Evolutionary conservation across 2,888 invertebrate species (phyloP), one percentile per base, ranked within the genome.

Genomic region (Pinctada fucata): DNA sequence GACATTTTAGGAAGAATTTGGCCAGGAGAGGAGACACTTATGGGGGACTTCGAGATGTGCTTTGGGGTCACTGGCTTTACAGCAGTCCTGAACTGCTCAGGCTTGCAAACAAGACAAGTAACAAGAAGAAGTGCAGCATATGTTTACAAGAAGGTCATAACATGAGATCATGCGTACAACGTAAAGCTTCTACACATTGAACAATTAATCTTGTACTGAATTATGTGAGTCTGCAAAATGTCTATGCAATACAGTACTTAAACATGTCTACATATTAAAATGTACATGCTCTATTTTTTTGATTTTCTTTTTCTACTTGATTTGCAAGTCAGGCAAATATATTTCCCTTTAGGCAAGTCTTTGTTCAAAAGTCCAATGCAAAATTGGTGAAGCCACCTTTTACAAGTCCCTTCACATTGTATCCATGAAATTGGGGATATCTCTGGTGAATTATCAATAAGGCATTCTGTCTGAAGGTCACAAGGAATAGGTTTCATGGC

Each of bases 311-410:
- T 31, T 31, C 31, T 31, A 31, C 31, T 31, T 31, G 31, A 31
- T 31, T 31, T 31, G 31, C 31, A 31, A 31, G 31, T 31, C 31
- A 31, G 31, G 31, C 31, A 31, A 31, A 31, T 31, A 31, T 31
- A 31, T 31, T 31, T 31, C 31, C 31, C 31, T 31, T 31, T 31
- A 31, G 31, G 31, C 31, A 31, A 31, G 31, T 31, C 31, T 31
- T 31, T 31, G 31, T 68, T 16, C 5, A 68, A 47, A 13, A 68
- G 48, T 45, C 68, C 45, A 45, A 58, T 48, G 63, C 72, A 72
- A 72, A 63, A 72, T 45, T 72, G 72, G 45, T 72, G 72, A 31
- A 72, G 31, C 72, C 72, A 72, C 3, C 63, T n/a, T 72, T 72
- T 72, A 58, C 72, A 72, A 63, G 63, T 6, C 6, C 31, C 31